Evolutionary conservation across 2,797 vertebrate species (phyloP).

Genomic region (Lateolabrax maculatus): DNA sequence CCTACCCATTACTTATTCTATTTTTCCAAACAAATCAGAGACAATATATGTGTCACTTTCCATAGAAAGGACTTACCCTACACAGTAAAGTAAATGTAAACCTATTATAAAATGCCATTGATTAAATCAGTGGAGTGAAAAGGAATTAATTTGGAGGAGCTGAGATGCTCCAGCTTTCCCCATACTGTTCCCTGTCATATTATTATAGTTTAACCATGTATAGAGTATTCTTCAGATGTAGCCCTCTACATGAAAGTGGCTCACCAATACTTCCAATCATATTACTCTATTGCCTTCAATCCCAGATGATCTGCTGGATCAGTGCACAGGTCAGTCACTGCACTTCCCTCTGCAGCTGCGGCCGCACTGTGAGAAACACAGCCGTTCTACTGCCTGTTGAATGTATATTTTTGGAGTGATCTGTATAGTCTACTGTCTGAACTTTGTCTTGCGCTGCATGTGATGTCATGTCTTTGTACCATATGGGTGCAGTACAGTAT

Average conservation of each 20-base stretch:
- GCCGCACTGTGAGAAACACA: conserved; percentile 23
- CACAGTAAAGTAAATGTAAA: not conserved
- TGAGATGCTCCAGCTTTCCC: not conserved
- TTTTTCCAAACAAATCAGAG: not conserved
- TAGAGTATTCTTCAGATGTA: not conserved
- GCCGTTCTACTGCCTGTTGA: conserved; percentile 38
- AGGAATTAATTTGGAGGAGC: not conserved
- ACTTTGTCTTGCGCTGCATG: conserved; percentile 43
- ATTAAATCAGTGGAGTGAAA: not conserved
- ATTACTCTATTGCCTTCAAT: not conserved
- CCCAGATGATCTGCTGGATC: conserved; percentile 13
- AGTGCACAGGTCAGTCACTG: conserved; percentile 20
- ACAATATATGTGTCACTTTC: not conserved
- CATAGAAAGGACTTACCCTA: not conserved
- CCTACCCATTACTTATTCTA: not conserved
- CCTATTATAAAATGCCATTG: not conserved
- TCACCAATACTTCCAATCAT: not conserved
- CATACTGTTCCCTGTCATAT: not conserved
- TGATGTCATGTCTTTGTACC: conserved; percentile 31
- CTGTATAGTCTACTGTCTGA: conserved; percentile 66
- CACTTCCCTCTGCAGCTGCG: conserved; percentile 46
- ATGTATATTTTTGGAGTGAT: conserved; percentile 70
- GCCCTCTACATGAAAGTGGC: not conserved
- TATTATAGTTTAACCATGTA: not conserved
- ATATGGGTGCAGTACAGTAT: not conserved